A percentile compares a stretch with the other conserved stretches of the same genome.
Evolutionary conservation across 2,113 vertebrate species (phyloP).

Genomic region (Pampusana beccarii): DNA sequence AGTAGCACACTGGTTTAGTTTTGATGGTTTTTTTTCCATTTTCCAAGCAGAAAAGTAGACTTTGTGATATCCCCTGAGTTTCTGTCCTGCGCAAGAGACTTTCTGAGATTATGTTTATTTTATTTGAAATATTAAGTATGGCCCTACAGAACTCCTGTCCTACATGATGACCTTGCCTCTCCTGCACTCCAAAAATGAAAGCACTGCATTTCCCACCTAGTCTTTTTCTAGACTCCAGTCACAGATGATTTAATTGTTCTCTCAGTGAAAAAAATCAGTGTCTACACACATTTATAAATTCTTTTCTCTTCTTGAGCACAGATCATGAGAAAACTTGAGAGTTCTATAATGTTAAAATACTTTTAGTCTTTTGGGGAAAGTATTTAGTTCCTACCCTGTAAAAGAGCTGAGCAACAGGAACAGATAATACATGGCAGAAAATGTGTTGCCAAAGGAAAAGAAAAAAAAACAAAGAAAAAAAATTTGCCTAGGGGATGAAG

Average conservation of each 20-base stretch:
- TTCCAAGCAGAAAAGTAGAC: background rate
- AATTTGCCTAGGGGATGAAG: background rate
- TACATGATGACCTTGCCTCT: background rate
- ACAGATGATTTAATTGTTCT: background rate
- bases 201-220: background rate
- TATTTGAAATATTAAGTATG: background rate
- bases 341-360: background rate
- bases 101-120: background rate
- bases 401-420: background rate
- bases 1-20: background rate
- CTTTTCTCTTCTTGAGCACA: background rate
- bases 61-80: background rate
- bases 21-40: background rate
- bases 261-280: background rate
- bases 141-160: background rate
- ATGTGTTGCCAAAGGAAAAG: accelerated
- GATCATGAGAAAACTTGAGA: background rate
- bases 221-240: background rate
- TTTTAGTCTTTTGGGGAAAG: background rate
- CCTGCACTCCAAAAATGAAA: background rate
- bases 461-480: background rate
- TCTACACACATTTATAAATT: background rate
- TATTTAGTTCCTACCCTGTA: background rate
- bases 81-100: background rate
- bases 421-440: background rate